Percentiles rank a stretch among this genome's conserved stretches.
These are phyloP conservation scores for Euborellia annulipes DNA, from an alignment of 1,140 invertebrate genomes.

Conservation along the genomic window DNA sequence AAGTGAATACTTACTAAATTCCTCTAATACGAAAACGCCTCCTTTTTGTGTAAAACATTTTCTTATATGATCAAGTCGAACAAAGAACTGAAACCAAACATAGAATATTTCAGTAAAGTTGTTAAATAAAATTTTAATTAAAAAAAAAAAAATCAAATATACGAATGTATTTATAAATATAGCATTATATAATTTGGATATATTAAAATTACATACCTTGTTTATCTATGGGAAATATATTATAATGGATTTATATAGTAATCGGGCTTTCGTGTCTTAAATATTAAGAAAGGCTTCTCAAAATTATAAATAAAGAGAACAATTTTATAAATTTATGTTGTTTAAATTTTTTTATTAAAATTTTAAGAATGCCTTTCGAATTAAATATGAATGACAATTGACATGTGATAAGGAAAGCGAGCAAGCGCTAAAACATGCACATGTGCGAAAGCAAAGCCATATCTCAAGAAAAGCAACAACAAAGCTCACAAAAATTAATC, in stretches of 20 bases:
- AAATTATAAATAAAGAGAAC: not conserved
- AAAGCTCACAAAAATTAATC: no score
- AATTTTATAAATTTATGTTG: not conserved
- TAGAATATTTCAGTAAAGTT: constrained; percentile 8
- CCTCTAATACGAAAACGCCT: constrained; percentile 97
- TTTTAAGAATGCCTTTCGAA: no score
- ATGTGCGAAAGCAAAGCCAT: no score
- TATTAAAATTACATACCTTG: not conserved
- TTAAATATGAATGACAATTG: no score
- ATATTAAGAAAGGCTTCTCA: constrained; percentile 1
- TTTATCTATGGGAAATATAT: constrained; percentile 2
- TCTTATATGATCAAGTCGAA: constrained; percentile 94
- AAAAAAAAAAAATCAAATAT: constrained; percentile 6
- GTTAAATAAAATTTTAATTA: constrained; percentile 14
- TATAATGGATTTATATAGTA: not conserved
- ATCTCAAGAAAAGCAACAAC: no score
- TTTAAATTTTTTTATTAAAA: no score
- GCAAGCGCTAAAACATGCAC: no score
- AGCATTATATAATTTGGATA: not conserved
- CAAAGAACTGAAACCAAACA: constrained; percentile 83
- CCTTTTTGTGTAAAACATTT: constrained; percentile 99
- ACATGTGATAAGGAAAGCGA: no score
- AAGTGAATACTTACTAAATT: constrained; percentile 83
- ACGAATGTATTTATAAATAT: constrained; percentile 5
- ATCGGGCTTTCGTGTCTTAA: not conserved